A percentile compares a stretch with the other conserved stretches of the same genome.
These are phyloP conservation scores for Zonotrichia albicollis DNA, from an alignment of 2,797 vertebrate genomes.

Conservation along the genomic window DNA sequence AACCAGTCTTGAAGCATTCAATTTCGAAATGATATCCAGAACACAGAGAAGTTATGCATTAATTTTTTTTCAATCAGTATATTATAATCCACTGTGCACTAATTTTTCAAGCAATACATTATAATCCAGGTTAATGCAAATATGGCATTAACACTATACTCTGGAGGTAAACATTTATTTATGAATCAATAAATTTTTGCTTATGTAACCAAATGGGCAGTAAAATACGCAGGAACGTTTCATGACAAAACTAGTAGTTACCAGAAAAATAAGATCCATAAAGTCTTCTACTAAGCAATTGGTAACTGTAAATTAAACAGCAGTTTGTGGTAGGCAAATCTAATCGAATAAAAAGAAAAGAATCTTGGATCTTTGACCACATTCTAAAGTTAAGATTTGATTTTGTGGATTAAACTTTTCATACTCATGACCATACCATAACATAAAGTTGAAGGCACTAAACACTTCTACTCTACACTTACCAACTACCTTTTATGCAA, in stretches of 20 bases:
- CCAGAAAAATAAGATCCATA: neutral
- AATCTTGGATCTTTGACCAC: neutral
- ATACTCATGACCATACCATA: neutral
- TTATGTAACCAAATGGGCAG: neutral
- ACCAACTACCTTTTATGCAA: neutral
- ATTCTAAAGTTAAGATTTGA: neutral
- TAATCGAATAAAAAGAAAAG: neutral
- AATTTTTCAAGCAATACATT: neutral
- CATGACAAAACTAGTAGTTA: neutral
- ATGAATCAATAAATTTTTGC: neutral
- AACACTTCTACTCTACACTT: neutral
- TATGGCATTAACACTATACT: neutral
- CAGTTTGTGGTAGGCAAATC: neutral
- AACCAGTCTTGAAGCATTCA: neutral
- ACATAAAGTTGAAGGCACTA: neutral
- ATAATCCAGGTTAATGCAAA: neutral
- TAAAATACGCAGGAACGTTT: neutral
- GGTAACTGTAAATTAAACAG: neutral
- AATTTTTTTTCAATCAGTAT: neutral
- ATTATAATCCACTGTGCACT: neutral
- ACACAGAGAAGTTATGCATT: neutral
- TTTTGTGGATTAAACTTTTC: neutral
- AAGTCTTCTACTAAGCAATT: neutral
- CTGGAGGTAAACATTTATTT: neutral
- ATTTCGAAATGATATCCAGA: neutral